Conservation (phyloP, 2,888 invertebrate species). For the Leptopterna dolabrata region DNA sequence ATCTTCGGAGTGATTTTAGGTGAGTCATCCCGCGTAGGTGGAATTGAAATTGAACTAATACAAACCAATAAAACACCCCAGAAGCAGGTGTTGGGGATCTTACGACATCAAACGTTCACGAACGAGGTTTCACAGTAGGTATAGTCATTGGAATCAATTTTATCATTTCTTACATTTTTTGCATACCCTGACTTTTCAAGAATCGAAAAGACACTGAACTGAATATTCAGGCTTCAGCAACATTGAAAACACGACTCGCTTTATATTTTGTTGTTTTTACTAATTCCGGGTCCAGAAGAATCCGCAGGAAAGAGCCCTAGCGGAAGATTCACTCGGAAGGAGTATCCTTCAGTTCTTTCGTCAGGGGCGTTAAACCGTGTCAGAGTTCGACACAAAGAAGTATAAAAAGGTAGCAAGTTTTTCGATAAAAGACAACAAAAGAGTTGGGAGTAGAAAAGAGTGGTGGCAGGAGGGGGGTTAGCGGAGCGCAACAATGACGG, state of each 20-base stretch:
- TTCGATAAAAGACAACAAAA: slow-evolving; percentile 17
- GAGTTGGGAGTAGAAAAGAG: background rate
- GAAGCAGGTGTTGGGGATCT: background rate
- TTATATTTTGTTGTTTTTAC: no score
- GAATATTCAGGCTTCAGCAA: no score
- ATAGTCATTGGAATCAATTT: no score
- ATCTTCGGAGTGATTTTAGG: background rate
- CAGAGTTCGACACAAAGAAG: slow-evolving; percentile 7
- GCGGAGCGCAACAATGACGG: background rate
- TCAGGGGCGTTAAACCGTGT: slow-evolving; percentile 22
- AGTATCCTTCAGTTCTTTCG: slow-evolving; percentile 14
- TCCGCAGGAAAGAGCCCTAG: background rate
- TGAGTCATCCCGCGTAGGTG: background rate
- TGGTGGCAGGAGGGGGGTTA: background rate
- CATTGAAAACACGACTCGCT: no score
- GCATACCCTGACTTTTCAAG: no score
- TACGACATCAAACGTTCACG: no score
- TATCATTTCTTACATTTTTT: no score
- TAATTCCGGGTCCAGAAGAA: background rate
- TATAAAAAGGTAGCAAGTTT: background rate
- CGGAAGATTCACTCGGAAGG: background rate
- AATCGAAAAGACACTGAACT: no score
- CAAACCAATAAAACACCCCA: background rate
- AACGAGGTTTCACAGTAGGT: background rate
- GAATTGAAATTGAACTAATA: background rate